These are phyloP conservation scores for Clarias laeviceps DNA, from an alignment of 2,797 vertebrate genomes.

Conservation along the genomic window DNA sequence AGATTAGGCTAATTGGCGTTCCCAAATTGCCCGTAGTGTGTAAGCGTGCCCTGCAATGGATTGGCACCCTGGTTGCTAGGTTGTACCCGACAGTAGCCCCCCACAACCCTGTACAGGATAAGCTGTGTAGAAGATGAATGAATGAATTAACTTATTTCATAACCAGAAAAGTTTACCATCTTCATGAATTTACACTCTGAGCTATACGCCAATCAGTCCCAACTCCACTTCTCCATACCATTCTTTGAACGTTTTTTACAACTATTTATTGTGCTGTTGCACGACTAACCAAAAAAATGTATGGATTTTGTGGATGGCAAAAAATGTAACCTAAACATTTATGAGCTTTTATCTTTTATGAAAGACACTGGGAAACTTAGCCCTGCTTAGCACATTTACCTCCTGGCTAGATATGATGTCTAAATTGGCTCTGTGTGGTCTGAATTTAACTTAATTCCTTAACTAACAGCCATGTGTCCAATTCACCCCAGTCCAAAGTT, in stretches of 20 bases:
- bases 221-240: neutral
- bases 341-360: too few relatives aligned
- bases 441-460: slow-evolving; percentile 6
- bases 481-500: slow-evolving; percentile 10
- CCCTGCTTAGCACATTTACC: neutral
- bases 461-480: slow-evolving; percentile 24
- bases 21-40: too few relatives aligned
- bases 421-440: slow-evolving; percentile 17
- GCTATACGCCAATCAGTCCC: neutral
- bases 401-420: neutral
- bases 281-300: neutral
- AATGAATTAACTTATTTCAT: neutral
- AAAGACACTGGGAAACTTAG: neutral
- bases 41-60: too few relatives aligned
- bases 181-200: neutral
- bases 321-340: neutral
- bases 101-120: too few relatives aligned
- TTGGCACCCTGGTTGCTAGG: too few relatives aligned
- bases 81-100: too few relatives aligned
- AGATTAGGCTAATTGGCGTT: too few relatives aligned
- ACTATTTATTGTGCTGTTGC: neutral
- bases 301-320: neutral
- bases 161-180: neutral
- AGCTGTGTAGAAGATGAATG: neutral
- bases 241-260: neutral